These are phyloP conservation scores for Peromyscus melanophrys DNA, from an alignment of 2,797 vertebrate species.

Conservation along the genomic window DNA sequence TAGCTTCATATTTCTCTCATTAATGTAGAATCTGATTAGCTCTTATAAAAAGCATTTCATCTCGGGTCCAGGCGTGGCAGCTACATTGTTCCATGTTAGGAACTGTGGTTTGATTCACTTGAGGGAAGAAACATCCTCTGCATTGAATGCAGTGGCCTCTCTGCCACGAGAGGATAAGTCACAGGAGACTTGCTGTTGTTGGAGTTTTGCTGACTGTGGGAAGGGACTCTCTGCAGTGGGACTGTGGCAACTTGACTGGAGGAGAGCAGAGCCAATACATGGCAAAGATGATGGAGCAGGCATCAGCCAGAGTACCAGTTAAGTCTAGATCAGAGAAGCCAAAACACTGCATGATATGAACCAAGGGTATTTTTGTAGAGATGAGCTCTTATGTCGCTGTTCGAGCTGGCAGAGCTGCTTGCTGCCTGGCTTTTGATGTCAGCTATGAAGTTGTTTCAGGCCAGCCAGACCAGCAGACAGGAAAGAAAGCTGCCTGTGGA, in stretches of 20 bases:
- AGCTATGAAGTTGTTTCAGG: not conserved
- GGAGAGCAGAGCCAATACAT: not conserved
- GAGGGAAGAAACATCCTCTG: conserved; percentile 76
- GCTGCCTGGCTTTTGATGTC: not conserved
- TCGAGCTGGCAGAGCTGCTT: not conserved
- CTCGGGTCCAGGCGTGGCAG: conserved; percentile 89
- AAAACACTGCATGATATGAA: not conserved
- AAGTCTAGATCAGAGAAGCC: not conserved
- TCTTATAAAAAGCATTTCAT: conserved; percentile 90
- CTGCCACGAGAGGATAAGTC: conserved; percentile 63
- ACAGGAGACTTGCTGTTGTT: not conserved
- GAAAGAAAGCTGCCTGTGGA: not conserved
- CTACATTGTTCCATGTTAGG: conserved; percentile 88
- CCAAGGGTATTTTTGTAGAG: not conserved
- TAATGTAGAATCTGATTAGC: conserved; percentile 95
- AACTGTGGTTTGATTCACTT: conserved; percentile 77
- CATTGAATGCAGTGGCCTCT: conserved; percentile 73
- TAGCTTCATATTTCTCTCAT: conserved; percentile 94
- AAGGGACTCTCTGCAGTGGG: not conserved
- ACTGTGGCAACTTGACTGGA: not conserved
- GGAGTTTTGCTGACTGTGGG: not conserved
- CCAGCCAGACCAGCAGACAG: not conserved
- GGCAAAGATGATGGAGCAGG: not conserved
- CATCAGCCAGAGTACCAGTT: not conserved
- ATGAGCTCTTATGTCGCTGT: accelerated